These are phyloP conservation scores for Andrena hattorfiana DNA, from an alignment of 2,888 invertebrate genomes.

Conservation along the genomic window DNA sequence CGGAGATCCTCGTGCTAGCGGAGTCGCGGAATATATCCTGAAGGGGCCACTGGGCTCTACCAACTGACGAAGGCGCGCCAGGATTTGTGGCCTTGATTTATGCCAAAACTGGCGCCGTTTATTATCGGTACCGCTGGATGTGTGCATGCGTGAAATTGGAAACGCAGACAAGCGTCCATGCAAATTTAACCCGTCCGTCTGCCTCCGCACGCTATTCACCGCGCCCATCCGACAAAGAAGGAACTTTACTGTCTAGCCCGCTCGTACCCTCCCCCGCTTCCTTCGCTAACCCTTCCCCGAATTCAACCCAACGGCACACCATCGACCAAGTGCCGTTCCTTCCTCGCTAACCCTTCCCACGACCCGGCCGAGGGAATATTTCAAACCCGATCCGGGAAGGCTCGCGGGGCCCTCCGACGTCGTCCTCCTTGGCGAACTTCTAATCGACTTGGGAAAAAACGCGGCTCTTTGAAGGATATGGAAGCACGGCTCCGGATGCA, in stretches of 20 bases:
- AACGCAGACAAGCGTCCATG: slow-evolving; percentile 83
- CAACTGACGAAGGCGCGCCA: slow-evolving; percentile 65
- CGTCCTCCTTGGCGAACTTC: slow-evolving; percentile 17
- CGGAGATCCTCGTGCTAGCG: slow-evolving; percentile 6
- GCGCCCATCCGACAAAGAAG: slow-evolving; percentile 73
- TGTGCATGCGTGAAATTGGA: slow-evolving; percentile 84
- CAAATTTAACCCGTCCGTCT: slow-evolving; percentile 81
- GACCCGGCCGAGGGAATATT: slow-evolving; percentile 33
- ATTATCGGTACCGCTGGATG: slow-evolving; percentile 77
- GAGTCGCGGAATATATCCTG: slow-evolving; percentile 46
- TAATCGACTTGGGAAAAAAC: slow-evolving; percentile 23
- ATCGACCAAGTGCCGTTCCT: slow-evolving; percentile 34
- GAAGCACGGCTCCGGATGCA: not conserved
- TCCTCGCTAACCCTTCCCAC: slow-evolving; percentile 36
- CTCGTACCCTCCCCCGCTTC: slow-evolving; percentile 24
- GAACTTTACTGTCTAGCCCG: slow-evolving; percentile 73
- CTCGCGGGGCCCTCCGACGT: slow-evolving; percentile 5
- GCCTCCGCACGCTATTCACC: slow-evolving; percentile 74
- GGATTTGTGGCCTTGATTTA: slow-evolving; percentile 80
- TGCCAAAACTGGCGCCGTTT: slow-evolving; percentile 81
- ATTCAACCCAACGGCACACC: slow-evolving; percentile 20
- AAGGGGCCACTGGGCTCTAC: slow-evolving; percentile 38
- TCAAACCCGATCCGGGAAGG: slow-evolving; percentile 32
- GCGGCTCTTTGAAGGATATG: slow-evolving; percentile 12
- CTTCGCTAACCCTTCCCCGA: not conserved